Evolutionary conservation across 1,140 invertebrate species (phyloP), one percentile per base, ranked within the genome.

Genomic region (Tribolium castaneum): DNA sequence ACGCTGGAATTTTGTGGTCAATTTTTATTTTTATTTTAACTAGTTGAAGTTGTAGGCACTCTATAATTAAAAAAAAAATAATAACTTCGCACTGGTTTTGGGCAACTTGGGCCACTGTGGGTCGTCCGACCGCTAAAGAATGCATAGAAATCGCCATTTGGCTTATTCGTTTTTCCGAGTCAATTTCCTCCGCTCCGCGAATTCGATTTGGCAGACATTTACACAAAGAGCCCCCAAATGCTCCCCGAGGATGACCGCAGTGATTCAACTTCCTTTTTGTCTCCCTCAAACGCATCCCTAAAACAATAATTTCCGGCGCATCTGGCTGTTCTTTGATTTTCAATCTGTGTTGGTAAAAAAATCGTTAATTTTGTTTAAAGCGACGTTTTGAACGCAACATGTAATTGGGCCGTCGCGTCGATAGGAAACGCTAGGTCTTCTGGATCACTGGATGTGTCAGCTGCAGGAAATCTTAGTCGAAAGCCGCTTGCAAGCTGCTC

Each of bases 371-470:
- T 30, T 30, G 25, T 30, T 30, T 30, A 30, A 30, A 30, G 25
- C 25, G 25, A 30, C 25, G 25, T 66, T 35, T 13, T 14, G 6
- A 10, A 73, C 30, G 71, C 71, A 73, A 73, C 49, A 73, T 50
- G 71, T 73, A 73, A 54, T 35, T 72, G 50, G 50, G 10, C 9
- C 52, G 52, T 56, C 14, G 19, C 50, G 39, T 50, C 49, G 71
- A 73, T 73, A 73, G 71, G 49, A 73, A 34, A 49, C 71, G 45
- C 54, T 72, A 72, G 49, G 13, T 12, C 30, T 73, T 73, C 71
- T 73, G 19, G 71, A 73, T 73, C 71, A 73, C 16, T 73, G 71
- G 52, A 73, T 73, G 71, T 73, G 71, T 73, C 71, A 73, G 71
- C 71, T 73, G 71, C 71, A 73, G 71, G 71, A 73, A 73, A 73